Conservation (phyloP, 2,888 invertebrate genomes). For the Amiota mariae region DNA sequence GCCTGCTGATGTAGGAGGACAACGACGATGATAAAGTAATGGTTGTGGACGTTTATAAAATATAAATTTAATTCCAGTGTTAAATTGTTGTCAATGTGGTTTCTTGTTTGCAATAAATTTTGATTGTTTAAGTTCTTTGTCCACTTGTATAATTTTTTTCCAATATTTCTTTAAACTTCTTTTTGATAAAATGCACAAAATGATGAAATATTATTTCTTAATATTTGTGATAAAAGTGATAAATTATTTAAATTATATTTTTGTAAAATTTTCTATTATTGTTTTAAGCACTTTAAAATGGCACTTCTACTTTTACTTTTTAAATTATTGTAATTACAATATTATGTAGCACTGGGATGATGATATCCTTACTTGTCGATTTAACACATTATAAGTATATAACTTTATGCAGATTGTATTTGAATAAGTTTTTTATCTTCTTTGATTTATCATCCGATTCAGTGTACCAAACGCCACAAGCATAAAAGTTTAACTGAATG, state of each 20-base stretch:
- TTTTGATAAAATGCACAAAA: no score
- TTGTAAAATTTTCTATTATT: constrained; percentile 3
- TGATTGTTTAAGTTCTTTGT: no score
- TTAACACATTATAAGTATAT: constrained; percentile 12
- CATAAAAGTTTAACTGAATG: constrained; percentile 61
- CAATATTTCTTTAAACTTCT: neutral
- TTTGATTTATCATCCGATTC: constrained; percentile 48
- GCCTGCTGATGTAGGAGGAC: neutral
- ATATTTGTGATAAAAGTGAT: no score
- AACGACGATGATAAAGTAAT: no score
- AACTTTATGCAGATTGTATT: neutral
- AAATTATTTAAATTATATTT: no score
- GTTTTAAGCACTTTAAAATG: constrained; percentile 31
- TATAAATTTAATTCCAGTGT: no score
- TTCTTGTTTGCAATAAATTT: neutral
- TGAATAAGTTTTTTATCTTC: constrained; percentile 38
- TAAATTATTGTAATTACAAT: constrained; percentile 3
- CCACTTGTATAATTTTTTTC: neutral
- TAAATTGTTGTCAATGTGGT: no score
- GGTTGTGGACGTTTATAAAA: no score
- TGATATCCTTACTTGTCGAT: no score
- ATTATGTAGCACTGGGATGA: no score
- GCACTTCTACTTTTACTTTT: constrained; percentile 29
- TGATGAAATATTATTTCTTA: no score
- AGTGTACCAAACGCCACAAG: constrained; percentile 64